Evolutionary conservation across 2,797 vertebrate genomes (phyloP), one percentile per base, ranked within the genome.

Genomic region (Triplophysa bombifrons): DNA sequence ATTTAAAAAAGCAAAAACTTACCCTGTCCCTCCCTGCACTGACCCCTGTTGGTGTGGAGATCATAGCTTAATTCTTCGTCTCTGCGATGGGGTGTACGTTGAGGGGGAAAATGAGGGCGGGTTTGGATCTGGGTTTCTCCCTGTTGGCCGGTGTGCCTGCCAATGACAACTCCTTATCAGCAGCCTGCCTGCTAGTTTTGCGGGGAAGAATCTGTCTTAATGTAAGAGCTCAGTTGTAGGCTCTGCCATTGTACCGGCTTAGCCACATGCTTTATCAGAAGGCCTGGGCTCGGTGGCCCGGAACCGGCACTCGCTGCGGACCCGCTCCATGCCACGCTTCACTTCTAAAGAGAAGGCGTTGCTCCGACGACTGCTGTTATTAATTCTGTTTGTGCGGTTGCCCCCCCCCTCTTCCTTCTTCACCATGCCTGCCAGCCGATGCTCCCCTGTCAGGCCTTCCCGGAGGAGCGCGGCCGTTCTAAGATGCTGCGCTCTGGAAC

Each of bases 101-200:
- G 25, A 22, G 27, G 61, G 73, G 76, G 34, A 1, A 67, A 44
- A 72, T 78, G 55, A 53, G 63, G 80, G 55, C 51, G n/a, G 73
- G 60, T 76, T 67, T 73, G 50, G 71, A 48, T 61, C 66, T 81
- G 83, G 88, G 68, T 87, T 72, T 84, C 77, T 90, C 88, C 86
- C 88, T 72, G 72, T 85, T 71, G 88, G 88, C 83, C 78, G 86
- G 83, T 81, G 83, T 84, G 84, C 82, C 86, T 92, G 91, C 91
- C 90, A 92, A 86, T 68, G 76, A 84, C 87, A 88, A 87, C 82
- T 92, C 86, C 90, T 94, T 93, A 93, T 93, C 93, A 92, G 90
- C 73, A 55, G 76, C 85, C 83, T 64, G 86, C 91, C 90, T 89
- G 89, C 83, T 88, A 88, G 87, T 79, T 69, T 85, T 85, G 84